Evolutionary conservation across 2,888 invertebrate genomes (phyloP).

Genomic region (Cephalotes varians): DNA sequence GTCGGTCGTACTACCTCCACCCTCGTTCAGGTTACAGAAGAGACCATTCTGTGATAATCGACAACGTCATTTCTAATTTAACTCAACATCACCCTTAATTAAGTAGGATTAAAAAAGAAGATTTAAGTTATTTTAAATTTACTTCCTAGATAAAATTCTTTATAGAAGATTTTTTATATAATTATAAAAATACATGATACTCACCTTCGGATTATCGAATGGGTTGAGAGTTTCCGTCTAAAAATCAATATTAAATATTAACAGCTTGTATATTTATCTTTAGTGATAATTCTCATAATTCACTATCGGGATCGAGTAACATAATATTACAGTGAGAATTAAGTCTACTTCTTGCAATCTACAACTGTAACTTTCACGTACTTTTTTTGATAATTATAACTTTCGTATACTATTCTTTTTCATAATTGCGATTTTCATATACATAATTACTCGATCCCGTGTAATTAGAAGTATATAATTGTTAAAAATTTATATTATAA

Average conservation of each 20-base stretch:
- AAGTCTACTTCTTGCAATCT: background rate
- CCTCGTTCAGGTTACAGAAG: slow-evolving; percentile 87
- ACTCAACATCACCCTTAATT: background rate
- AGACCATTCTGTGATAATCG: slow-evolving; percentile 88
- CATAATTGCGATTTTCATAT: background rate
- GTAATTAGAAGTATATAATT: background rate
- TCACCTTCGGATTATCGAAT: slow-evolving; percentile 89
- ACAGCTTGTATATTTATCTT: background rate
- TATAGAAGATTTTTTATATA: background rate
- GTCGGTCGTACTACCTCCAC: slow-evolving; percentile 85
- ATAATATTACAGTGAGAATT: background rate
- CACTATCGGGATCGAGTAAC: background rate
- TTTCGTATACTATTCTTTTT: background rate
- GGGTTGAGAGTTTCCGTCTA: slow-evolving; percentile 96
- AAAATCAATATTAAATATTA: slow-evolving; percentile 72
- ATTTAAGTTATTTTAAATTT: slow-evolving; percentile 3
- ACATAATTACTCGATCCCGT: background rate
- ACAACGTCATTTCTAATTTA: background rate
- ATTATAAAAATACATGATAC: no score
- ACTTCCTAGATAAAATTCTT: background rate
- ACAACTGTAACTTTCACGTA: background rate
- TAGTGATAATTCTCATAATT: background rate
- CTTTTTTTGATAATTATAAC: background rate
- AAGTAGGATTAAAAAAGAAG: background rate
- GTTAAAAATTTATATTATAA: background rate